Evolutionary conservation across 2,113 vertebrate species (phyloP).

Genomic region (Gallinago media): DNA sequence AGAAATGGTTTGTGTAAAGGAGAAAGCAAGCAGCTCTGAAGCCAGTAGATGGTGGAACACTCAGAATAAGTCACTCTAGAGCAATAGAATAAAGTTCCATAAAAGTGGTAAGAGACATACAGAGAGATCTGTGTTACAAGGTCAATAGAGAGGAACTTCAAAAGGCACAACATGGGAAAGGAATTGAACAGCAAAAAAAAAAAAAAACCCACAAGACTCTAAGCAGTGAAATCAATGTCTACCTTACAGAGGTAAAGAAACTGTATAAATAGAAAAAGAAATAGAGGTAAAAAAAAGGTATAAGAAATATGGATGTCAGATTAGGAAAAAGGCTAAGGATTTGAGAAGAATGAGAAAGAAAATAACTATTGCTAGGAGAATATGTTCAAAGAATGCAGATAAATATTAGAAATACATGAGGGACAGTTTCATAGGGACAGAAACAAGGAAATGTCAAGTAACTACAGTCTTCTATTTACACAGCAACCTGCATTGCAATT

Average conservation of each 20-base stretch:
- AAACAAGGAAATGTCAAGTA: background rate
- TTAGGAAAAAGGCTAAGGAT: background rate
- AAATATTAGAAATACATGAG: background rate
- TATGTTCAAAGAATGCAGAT: background rate
- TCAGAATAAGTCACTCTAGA: background rate
- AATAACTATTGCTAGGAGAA: background rate
- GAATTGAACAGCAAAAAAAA: background rate
- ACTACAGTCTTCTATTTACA: background rate
- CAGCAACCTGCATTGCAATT: background rate
- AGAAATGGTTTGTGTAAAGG: background rate
- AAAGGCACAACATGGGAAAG: background rate
- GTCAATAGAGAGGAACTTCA: background rate
- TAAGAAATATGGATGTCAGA: background rate
- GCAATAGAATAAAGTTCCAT: background rate
- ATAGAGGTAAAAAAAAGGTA: background rate
- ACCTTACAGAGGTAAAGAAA: background rate
- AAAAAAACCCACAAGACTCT: background rate
- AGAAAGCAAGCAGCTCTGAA: background rate
- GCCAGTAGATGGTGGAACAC: background rate
- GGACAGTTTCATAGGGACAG: background rate
- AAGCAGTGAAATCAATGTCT: conserved; percentile 31
- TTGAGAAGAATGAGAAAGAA: background rate
- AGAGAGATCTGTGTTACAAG: background rate
- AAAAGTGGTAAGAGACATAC: background rate
- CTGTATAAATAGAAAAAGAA: background rate